These are phyloP conservation scores for Zaprionus obscuricornis DNA, from an alignment of 2,888 invertebrate genomes.

Conservation along the genomic window DNA sequence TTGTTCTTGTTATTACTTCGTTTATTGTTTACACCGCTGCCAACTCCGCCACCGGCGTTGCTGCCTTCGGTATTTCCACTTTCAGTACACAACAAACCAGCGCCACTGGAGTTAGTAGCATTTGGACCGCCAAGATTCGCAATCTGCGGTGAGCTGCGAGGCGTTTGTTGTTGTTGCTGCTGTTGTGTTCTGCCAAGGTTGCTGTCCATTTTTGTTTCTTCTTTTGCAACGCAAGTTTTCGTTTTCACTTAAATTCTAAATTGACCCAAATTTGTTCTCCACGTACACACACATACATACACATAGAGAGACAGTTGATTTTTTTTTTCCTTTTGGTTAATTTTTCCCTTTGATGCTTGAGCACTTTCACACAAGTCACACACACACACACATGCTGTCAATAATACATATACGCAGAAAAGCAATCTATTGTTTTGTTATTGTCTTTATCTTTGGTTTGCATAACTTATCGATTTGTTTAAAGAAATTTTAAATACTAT, in stretches of 20 bases:
- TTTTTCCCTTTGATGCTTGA: constrained; percentile 30
- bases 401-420: neutral
- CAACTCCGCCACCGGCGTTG: neutral
- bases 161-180: constrained; percentile 47
- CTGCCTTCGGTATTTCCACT: constrained; percentile 16
- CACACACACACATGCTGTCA: constrained; percentile 21
- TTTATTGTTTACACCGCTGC: constrained; percentile 19
- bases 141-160: constrained; percentile 54
- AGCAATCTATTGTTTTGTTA: constrained; percentile 39
- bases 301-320: constrained; percentile 25
- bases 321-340: constrained; percentile 40
- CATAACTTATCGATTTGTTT: constrained; percentile 42
- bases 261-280: constrained; percentile 64
- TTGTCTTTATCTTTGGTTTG: constrained; percentile 47
- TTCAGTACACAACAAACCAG: constrained; percentile 23
- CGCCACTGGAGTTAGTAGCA: constrained; percentile 37
- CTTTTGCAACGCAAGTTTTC: constrained; percentile 35
- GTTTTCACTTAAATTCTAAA: constrained; percentile 45
- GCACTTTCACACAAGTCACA: constrained; percentile 2
- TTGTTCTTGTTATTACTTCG: constrained; percentile 36
- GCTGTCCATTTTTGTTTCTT: constrained; percentile 41
- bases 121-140: constrained; percentile 62
- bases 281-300: constrained; percentile 55
- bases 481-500: constrained; percentile 24
- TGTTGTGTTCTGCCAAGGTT: constrained; percentile 39